Percentiles rank a stretch among this genome's conserved stretches.
These are phyloP conservation scores for Bombus soroeensis DNA, from an alignment of 1,140 invertebrate species.

Conservation along the genomic window DNA sequence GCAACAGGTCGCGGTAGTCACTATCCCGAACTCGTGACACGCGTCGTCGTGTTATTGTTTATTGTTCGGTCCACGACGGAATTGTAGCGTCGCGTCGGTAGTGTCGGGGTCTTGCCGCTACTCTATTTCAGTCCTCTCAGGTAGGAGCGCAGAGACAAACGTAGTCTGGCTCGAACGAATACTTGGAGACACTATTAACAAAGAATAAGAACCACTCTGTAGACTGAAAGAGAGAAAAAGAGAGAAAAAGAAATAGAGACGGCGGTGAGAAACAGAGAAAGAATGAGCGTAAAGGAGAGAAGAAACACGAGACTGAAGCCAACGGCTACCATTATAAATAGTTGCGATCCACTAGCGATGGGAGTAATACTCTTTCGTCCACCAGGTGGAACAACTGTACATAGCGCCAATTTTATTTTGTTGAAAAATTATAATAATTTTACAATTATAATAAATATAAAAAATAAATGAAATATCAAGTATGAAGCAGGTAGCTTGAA, in stretches of 20 bases:
- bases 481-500: neutral
- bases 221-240: conserved; percentile 7
- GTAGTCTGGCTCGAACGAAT: conserved; percentile 24
- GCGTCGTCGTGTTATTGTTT: conserved; percentile 31
- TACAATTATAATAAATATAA: too few species aligned
- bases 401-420: neutral
- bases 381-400: conserved; percentile 27
- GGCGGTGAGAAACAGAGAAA: conserved; percentile 3
- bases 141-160: conserved; percentile 22
- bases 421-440: neutral
- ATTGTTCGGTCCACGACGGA: conserved; percentile 10
- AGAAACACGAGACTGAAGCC: conserved; percentile 38
- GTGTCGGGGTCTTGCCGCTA: conserved; percentile 8
- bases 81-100: neutral
- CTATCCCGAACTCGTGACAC: neutral
- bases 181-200: conserved; percentile 51
- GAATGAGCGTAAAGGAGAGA: conserved; percentile 19
- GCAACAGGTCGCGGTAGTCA: conserved; percentile 37
- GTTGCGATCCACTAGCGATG: conserved; percentile 47
- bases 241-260: neutral
- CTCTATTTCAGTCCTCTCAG: conserved; percentile 38
- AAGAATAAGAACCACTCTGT: conserved; percentile 29
- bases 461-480: neutral
- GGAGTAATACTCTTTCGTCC: conserved; percentile 9
- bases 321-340: conserved; percentile 65